Percentiles rank a stretch among this genome's conserved stretches.
These are phyloP conservation scores for Amiota minor DNA, from an alignment of 2,888 invertebrate genomes.

Conservation along the genomic window DNA sequence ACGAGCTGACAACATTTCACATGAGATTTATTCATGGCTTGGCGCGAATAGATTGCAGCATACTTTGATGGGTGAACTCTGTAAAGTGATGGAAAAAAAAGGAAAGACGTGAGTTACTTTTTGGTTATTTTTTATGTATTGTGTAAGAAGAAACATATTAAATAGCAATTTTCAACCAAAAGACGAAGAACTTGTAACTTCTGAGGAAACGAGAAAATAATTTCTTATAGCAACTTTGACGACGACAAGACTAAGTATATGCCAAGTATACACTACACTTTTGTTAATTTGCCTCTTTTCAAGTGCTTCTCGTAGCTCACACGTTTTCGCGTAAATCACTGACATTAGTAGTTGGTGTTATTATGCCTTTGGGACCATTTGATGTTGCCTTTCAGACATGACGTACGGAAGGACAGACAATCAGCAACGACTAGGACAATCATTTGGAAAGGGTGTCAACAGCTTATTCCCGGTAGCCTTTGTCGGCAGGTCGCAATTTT, in stretches of 20 bases:
- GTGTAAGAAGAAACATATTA: constrained; percentile 3
- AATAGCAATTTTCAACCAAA: constrained; percentile 21
- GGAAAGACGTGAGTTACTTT: neutral
- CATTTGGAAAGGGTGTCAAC: too few relatives aligned
- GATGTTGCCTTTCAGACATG: constrained; percentile 32
- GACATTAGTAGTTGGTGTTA: constrained; percentile 43
- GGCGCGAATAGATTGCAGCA: neutral
- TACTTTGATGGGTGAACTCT: neutral
- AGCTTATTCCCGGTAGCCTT: too few relatives aligned
- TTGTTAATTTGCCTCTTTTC: too few relatives aligned
- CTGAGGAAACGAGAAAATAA: constrained; percentile 17
- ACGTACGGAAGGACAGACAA: neutral
- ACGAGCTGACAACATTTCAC: constrained; percentile 21
- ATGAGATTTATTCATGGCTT: constrained; percentile 26
- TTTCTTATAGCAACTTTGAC: neutral
- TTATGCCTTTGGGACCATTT: constrained; percentile 61
- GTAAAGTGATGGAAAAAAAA: constrained; percentile 5
- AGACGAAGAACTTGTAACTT: neutral
- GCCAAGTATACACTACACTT: constrained; percentile 32
- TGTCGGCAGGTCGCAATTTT: too few relatives aligned
- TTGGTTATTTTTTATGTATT: neutral
- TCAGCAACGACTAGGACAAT: neutral
- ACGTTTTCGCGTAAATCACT: constrained; percentile 27
- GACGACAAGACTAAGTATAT: constrained; percentile 49
- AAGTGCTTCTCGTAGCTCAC: neutral